These are phyloP conservation scores for Nipponia nippon DNA, from an alignment of 2,113 vertebrate species.

Conservation along the genomic window DNA sequence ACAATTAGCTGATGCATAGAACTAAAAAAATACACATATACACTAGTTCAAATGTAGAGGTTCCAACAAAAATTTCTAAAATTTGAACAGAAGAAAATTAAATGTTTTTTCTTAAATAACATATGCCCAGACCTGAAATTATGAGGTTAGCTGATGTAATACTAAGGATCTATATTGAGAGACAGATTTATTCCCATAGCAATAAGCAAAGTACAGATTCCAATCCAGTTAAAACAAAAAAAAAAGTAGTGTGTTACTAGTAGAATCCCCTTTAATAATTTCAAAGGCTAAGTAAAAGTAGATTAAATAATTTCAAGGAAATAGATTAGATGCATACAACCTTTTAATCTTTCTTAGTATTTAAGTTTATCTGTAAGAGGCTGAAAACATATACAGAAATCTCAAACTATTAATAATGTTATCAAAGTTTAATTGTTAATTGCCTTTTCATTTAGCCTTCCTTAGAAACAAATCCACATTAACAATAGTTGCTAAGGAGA, in stretches of 20 bases:
- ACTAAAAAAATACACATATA: not conserved
- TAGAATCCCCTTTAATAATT: not conserved
- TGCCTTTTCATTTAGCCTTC: not conserved
- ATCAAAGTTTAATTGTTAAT: not conserved
- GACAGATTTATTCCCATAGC: not conserved
- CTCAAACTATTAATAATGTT: not conserved
- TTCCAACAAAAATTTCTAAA: not conserved
- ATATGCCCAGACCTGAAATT: not conserved
- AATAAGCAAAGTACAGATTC: not conserved
- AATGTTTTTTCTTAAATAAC: not conserved
- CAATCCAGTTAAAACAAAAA: not conserved
- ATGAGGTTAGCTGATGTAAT: not conserved
- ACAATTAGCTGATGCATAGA: not conserved
- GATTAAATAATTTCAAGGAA: not conserved
- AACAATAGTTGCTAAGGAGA: not conserved
- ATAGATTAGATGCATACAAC: not conserved
- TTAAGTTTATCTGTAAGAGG: not conserved
- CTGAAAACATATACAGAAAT: not conserved
- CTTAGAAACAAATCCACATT: not conserved
- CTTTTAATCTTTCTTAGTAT: not conserved
- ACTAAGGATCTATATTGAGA: not conserved
- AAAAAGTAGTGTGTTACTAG: not conserved
- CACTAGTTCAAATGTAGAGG: not conserved
- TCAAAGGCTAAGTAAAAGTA: not conserved
- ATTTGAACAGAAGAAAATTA: not conserved